Evolutionary conservation across 2,113 vertebrate genomes (phyloP).

Genomic region (Pristiophorus japonicus): DNA sequence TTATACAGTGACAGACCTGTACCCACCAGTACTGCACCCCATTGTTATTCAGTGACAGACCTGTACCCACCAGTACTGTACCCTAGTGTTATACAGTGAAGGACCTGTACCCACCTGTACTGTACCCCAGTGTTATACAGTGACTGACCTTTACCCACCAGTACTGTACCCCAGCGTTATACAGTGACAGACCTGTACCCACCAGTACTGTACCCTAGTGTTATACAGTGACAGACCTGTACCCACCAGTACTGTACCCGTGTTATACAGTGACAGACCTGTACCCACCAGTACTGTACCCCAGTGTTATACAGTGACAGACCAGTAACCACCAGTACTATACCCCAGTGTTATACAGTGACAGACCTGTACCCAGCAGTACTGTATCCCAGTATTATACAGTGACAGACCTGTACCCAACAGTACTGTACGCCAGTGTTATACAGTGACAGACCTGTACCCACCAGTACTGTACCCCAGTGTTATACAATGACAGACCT

Average conservation of each 20-base stretch:
- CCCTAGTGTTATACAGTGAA: not conserved
- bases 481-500: not conserved
- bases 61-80: not conserved
- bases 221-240: not conserved
- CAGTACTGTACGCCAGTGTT: not conserved
- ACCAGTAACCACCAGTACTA: not conserved
- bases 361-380: not conserved
- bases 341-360: not conserved
- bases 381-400: not conserved
- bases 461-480: not conserved
- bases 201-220: not conserved
- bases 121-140: not conserved
- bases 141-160: not conserved
- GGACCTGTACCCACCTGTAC: not conserved
- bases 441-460: not conserved
- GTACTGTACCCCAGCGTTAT: not conserved
- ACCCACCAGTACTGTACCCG: not conserved
- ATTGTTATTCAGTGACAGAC: not conserved
- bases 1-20: not conserved
- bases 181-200: not conserved
- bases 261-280: not conserved
- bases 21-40: not conserved
- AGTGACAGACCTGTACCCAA: not conserved
- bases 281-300: not conserved
- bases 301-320: not conserved